phyloP scores from a whole-genome alignment of 2,888 invertebrate species.

The Pristionchus maxplancki region DNA sequence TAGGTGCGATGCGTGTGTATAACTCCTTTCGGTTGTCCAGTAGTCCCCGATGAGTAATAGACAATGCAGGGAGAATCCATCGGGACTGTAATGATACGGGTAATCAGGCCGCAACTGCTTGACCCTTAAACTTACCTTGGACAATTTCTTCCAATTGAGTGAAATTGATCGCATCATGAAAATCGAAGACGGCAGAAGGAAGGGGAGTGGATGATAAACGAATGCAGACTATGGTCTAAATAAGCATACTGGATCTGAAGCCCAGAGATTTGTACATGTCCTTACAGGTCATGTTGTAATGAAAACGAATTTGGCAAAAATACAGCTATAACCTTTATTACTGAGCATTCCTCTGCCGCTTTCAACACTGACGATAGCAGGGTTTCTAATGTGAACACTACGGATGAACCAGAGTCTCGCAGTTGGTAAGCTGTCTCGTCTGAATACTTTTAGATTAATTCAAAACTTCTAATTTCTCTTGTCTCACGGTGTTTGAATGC shows the following conservation, averaged over 20 bases:
- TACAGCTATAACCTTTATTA: not conserved
- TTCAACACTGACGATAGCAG: not conserved
- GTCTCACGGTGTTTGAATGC: not conserved
- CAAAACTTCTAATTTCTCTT: not conserved
- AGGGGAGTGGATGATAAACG: not conserved
- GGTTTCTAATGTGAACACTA: not conserved
- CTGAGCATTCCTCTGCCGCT: not conserved
- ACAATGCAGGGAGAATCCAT: not conserved
- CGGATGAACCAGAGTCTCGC: not conserved
- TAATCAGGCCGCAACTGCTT: no score
- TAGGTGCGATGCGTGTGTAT: not conserved
- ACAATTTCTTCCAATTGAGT: not conserved
- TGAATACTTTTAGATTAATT: not conserved
- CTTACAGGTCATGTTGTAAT: no score
- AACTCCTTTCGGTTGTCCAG: not conserved
- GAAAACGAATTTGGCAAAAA: no score
- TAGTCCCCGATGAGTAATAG: not conserved
- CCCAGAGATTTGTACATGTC: no score
- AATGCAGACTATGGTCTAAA: slow-evolving; percentile 15
- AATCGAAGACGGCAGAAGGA: not conserved
- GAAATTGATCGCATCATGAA: not conserved
- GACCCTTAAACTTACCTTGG: not conserved
- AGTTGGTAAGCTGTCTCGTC: slow-evolving; percentile 10
- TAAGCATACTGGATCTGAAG: no score
- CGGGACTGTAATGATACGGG: not conserved